A percentile compares a stretch with the other conserved stretches of the same genome.
These are phyloP conservation scores for Cephalopholis sonnerati DNA, from an alignment of 2,113 vertebrate genomes.

Conservation along the genomic window DNA sequence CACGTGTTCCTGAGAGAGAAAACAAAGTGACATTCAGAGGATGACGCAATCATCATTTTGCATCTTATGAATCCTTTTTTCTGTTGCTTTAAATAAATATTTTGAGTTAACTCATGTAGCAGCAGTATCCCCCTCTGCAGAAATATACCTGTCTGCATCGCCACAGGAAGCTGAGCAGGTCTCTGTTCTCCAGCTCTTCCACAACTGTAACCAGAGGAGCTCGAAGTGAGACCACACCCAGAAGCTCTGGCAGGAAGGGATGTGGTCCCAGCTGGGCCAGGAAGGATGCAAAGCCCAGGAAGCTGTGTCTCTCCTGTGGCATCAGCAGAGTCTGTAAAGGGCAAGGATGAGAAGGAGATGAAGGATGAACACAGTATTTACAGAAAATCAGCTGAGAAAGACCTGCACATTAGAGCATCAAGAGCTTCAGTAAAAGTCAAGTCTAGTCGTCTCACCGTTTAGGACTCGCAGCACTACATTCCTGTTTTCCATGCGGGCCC, in stretches of 20 bases:
- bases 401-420: not conserved
- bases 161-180: slow-evolving; percentile 86
- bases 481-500: slow-evolving; percentile 85
- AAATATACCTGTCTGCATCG: slow-evolving; percentile 80
- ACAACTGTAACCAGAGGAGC: slow-evolving; percentile 84
- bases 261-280: slow-evolving; percentile 85
- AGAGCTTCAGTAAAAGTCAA: not conserved
- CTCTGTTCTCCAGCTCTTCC: slow-evolving; percentile 86
- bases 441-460: slow-evolving; percentile 73
- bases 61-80: too few species aligned
- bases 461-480: slow-evolving; percentile 86
- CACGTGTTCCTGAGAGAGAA: slow-evolving; percentile 70
- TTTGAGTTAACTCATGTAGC: not conserved
- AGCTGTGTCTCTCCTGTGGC: slow-evolving; percentile 80
- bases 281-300: slow-evolving; percentile 85
- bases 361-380: not conserved
- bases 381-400: not conserved
- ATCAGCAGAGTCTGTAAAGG: slow-evolving; percentile 78
- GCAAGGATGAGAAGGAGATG: not conserved
- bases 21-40: not conserved
- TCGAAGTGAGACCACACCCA: slow-evolving; percentile 84
- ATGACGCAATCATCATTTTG: too few species aligned
- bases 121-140: not conserved
- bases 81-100: not conserved
- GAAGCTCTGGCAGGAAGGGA: slow-evolving; percentile 85